A percentile compares a stretch with the other conserved stretches of the same genome.
Conservation (phyloP, 2,113 vertebrate species). For the Columbina picui region DNA sequence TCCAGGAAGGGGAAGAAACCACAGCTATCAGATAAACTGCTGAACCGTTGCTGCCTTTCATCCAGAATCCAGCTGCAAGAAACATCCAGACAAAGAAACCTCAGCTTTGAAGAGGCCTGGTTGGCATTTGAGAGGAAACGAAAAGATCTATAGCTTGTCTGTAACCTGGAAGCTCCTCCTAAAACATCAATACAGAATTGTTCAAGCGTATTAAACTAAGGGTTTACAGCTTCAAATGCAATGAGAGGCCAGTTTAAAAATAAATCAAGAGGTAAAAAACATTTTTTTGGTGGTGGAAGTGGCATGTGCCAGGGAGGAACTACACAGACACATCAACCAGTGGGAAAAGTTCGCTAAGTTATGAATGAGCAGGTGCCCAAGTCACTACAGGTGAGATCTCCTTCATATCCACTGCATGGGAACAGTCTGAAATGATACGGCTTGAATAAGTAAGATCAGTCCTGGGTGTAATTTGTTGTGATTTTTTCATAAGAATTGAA, state of each 20-base stretch:
- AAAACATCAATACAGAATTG: neutral
- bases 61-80: neutral
- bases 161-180: neutral
- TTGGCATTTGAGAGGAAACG: neutral
- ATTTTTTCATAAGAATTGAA: neutral
- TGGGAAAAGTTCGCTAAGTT: neutral
- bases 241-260: neutral
- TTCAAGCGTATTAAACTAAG: neutral
- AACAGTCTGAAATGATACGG: neutral
- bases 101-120: neutral
- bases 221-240: neutral
- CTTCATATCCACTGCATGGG: neutral
- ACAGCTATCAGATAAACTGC: constrained; percentile 8
- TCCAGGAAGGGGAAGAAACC: constrained; percentile 21
- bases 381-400: neutral
- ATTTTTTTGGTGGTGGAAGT: neutral
- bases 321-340: neutral
- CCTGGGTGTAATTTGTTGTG: neutral
- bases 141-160: neutral
- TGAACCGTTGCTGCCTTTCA: neutral
- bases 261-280: neutral
- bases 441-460: neutral
- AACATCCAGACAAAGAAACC: neutral
- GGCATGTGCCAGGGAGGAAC: neutral
- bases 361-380: neutral